These are phyloP conservation scores for Lordiphosa collinella DNA, from an alignment of 1,140 invertebrate genomes.

Conservation along the genomic window DNA sequence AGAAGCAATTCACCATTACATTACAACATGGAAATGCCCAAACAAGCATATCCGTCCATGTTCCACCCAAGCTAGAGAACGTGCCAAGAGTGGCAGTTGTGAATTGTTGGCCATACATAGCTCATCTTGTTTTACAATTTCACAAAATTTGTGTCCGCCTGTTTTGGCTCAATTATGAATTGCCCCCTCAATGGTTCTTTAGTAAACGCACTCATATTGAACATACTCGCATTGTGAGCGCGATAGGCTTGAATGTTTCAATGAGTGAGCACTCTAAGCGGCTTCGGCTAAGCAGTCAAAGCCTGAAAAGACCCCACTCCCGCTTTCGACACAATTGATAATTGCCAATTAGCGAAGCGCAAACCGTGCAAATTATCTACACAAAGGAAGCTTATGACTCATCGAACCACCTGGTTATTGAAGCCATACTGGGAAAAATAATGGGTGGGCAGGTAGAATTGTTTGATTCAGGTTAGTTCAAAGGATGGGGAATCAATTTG, in stretches of 20 bases:
- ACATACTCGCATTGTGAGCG: not conserved
- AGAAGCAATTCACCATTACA: not conserved
- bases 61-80: not conserved
- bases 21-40: no score
- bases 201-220: no score
- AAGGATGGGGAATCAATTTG: no score
- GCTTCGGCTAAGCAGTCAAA: conserved; percentile 1
- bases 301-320: no score
- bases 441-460: not conserved
- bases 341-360: conserved; percentile 37
- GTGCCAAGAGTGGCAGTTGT: not conserved
- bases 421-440: conserved; percentile 2
- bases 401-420: conserved; percentile 7
- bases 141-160: not conserved
- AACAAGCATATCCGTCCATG: no score
- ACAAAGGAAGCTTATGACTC: conserved; percentile 4
- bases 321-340: conserved; percentile 3
- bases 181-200: conserved; percentile 10
- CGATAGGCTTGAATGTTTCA: not conserved
- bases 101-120: conserved; percentile 23
- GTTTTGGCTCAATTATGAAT: conserved; percentile 2
- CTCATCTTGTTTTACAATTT: conserved; percentile 18
- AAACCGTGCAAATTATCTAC: conserved; percentile 14
- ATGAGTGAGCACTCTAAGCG: conserved; percentile 2
- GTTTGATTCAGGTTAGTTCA: no score